Evolutionary conservation across 2,113 vertebrate genomes (phyloP).

Genomic region (Amblyopsis rosae): DNA sequence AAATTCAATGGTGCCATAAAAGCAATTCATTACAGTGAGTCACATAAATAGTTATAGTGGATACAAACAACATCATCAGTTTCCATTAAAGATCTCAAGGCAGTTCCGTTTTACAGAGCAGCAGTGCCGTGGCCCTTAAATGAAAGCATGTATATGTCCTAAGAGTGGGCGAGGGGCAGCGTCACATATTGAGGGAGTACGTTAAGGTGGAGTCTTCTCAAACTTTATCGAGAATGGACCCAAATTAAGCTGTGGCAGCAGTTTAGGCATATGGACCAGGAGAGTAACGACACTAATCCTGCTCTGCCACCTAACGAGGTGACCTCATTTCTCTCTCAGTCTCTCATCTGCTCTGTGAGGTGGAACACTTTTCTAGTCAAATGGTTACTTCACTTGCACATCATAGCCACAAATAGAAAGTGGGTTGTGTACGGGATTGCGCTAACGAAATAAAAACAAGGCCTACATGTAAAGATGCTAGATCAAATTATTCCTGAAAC

Average conservation of each 20-base stretch:
- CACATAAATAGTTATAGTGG: no score
- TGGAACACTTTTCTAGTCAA: slow-evolving; percentile 30
- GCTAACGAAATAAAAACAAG: slow-evolving; percentile 18
- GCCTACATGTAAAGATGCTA: background rate
- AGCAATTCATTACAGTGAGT: no score
- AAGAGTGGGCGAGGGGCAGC: slow-evolving; percentile 6
- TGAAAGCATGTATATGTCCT: background rate
- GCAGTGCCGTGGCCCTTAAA: no score
- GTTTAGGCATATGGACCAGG: slow-evolving; percentile 69
- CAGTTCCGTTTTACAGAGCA: no score
- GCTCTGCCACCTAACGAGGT: slow-evolving; percentile 63
- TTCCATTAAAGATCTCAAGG: no score
- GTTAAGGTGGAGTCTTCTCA: slow-evolving; percentile 1
- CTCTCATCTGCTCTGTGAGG: slow-evolving; percentile 9
- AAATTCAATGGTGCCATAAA: no score
- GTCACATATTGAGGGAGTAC: background rate
- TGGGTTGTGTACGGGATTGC: background rate
- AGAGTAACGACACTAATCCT: slow-evolving; percentile 71
- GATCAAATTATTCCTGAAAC: background rate
- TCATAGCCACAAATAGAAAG: slow-evolving; percentile 1
- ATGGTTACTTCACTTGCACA: slow-evolving; percentile 16
- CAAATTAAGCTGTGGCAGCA: slow-evolving; percentile 59
- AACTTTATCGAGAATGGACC: slow-evolving; percentile 48
- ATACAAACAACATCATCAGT: no score
- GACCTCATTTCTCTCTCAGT: slow-evolving; percentile 65